Conservation (phyloP, 2,113 vertebrate genomes). For the Alces alces region DNA sequence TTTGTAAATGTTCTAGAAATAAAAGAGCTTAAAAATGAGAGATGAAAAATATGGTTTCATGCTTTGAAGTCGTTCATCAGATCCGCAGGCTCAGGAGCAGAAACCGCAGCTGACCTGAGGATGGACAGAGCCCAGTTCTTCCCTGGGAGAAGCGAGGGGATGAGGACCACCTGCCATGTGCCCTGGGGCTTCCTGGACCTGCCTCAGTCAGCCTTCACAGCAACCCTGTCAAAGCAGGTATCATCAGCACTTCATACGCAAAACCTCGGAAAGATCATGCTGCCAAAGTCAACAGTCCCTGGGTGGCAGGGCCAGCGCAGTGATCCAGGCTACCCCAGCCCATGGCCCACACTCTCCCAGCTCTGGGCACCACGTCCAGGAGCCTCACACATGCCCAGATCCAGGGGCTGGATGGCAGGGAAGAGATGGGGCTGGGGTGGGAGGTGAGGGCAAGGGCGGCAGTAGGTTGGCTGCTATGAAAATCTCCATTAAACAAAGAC, state of each 20-base stretch:
- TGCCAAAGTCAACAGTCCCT: conserved; percentile 60
- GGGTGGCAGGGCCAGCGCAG: conserved; percentile 22
- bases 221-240: not conserved
- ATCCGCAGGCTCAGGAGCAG: not conserved
- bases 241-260: conserved; percentile 35
- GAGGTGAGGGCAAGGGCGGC: not conserved
- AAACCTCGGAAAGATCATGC: conserved; percentile 44
- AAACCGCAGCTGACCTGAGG: not conserved
- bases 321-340: conserved; percentile 31
- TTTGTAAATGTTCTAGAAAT: not conserved
- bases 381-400: not conserved
- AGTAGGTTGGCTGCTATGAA: not conserved
- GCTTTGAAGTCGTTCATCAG: not conserved
- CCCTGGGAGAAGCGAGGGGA: not conserved
- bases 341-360: conserved; percentile 33
- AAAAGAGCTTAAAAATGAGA: not conserved
- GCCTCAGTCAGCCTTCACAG: not conserved
- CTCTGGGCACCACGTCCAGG: not conserved
- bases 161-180: not conserved
- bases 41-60: not conserved
- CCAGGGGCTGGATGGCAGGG: not conserved
- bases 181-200: not conserved
- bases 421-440: not conserved
- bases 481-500: not conserved
- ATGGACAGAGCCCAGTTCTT: fast-evolving